A percentile compares a stretch with the other conserved stretches of the same genome.
Conservation (phyloP, 2,888 invertebrate species). For the Acholoe squamosa region DNA sequence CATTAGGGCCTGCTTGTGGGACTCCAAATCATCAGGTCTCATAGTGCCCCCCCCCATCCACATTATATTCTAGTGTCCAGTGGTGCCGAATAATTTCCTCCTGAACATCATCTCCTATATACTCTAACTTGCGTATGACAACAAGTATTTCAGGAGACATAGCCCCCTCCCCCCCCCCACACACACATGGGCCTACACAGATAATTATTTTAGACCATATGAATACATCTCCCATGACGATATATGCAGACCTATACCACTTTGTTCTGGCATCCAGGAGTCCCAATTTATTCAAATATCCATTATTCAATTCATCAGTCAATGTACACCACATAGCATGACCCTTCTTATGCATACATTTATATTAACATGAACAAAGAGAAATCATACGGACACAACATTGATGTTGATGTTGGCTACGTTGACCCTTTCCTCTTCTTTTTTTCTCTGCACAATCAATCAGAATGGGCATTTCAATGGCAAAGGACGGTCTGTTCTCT, state of each 20-base stretch:
- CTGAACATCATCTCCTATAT: not conserved
- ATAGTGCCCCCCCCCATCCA: not conserved
- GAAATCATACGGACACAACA: not conserved
- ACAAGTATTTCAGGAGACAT: no score
- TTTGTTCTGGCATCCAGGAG: no score
- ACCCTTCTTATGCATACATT: no score
- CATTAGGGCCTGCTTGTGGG: constrained; percentile 18
- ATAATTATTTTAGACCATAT: no score
- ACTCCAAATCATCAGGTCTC: not conserved
- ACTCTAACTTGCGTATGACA: no score
- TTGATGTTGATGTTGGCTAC: not conserved
- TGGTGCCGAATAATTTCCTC: not conserved
- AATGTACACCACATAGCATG: no score
- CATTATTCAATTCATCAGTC: no score
- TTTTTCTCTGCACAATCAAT: not conserved
- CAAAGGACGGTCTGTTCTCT: constrained; percentile 10
- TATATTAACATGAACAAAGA: not conserved
- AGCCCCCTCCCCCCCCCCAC: no score
- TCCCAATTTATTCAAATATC: no score
- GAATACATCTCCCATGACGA: not conserved
- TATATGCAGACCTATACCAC: not conserved
- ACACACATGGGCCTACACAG: no score
- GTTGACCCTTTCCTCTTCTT: not conserved
- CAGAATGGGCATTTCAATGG: not conserved
- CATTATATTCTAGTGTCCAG: not conserved